Evolutionary conservation across 2,888 invertebrate genomes (phyloP).

Genomic region (Meta bourneti): DNA sequence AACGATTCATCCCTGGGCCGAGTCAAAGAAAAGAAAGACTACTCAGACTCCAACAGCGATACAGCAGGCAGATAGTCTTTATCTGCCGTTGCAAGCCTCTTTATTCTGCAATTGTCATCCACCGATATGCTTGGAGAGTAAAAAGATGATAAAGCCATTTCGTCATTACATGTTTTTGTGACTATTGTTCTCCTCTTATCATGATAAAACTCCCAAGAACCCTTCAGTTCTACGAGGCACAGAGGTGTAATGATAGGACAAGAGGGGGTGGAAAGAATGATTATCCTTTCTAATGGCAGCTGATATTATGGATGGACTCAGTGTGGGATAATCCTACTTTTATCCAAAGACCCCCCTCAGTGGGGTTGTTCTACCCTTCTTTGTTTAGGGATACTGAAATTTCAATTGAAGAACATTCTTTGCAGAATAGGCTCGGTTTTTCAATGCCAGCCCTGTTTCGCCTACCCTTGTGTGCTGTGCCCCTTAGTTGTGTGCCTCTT

Average conservation of each 20-base stretch:
- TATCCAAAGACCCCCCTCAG: conserved; percentile 12
- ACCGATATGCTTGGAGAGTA: not conserved
- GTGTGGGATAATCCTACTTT: conserved; percentile 17
- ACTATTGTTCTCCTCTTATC: not conserved
- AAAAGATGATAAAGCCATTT: not conserved
- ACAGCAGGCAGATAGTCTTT: not conserved
- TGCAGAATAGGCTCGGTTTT: too few relatives aligned
- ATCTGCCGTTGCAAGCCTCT: too few relatives aligned
- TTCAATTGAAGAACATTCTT: not conserved
- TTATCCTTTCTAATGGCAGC: too few relatives aligned
- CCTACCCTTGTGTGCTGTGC: too few relatives aligned
- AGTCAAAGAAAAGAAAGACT: too few relatives aligned
- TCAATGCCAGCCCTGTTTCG: too few relatives aligned
- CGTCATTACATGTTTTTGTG: not conserved
- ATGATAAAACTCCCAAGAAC: not conserved
- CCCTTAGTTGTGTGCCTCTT: too few relatives aligned
- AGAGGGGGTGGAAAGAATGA: too few relatives aligned
- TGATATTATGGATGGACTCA: too few relatives aligned
- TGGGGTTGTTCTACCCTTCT: not conserved
- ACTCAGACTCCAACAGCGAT: not conserved
- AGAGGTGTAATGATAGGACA: not conserved
- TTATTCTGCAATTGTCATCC: not conserved
- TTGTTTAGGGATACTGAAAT: not conserved
- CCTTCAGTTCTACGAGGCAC: not conserved
- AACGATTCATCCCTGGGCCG: too few relatives aligned